Evolutionary conservation across 1,140 invertebrate genomes (phyloP).

Genomic region (Ips typographus): DNA sequence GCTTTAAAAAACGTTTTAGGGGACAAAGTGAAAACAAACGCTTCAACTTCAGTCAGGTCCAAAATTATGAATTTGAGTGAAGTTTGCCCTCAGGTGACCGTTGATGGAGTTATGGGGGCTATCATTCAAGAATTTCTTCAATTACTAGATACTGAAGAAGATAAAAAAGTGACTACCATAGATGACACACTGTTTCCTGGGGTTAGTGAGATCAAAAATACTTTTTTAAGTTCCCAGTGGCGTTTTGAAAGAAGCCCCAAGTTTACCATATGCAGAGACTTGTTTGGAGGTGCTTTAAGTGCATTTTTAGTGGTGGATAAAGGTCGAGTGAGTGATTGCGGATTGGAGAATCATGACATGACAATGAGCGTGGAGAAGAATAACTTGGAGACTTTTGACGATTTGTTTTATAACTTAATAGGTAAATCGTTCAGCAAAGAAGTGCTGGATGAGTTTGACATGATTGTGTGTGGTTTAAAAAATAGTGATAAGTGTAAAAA

Average conservation of each 20-base stretch:
- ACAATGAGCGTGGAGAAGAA: slow-evolving; percentile 3
- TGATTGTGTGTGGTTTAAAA: slow-evolving; percentile 18
- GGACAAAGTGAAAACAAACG: slow-evolving; percentile 67
- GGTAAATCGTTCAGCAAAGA: slow-evolving; percentile 21
- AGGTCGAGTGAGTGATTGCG: slow-evolving; percentile 16
- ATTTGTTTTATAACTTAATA: slow-evolving; percentile 6
- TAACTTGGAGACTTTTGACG: slow-evolving; percentile 8
- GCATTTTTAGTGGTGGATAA: slow-evolving; percentile 17
- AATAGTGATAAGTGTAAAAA: slow-evolving; percentile 14
- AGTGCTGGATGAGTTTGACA: slow-evolving; percentile 27
- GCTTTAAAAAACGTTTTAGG: slow-evolving; percentile 42
- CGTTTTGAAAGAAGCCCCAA: slow-evolving; percentile 81
- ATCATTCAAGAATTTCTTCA: slow-evolving; percentile 55
- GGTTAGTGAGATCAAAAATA: slow-evolving; percentile 62
- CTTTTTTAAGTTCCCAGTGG: slow-evolving; percentile 83
- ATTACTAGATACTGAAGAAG: background rate
- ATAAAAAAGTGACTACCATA: slow-evolving; percentile 65
- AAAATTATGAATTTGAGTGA: slow-evolving; percentile 76
- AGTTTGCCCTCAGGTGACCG: slow-evolving; percentile 66
- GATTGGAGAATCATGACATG: background rate
- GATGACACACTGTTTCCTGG: slow-evolving; percentile 68
- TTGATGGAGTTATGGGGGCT: slow-evolving; percentile 68
- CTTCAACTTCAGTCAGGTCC: slow-evolving; percentile 78
- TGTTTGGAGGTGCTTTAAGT: background rate
- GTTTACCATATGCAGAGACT: slow-evolving; percentile 56